These are phyloP conservation scores for Gambusia holbrooki DNA, from an alignment of 2,113 vertebrate species.

Conservation along the genomic window DNA sequence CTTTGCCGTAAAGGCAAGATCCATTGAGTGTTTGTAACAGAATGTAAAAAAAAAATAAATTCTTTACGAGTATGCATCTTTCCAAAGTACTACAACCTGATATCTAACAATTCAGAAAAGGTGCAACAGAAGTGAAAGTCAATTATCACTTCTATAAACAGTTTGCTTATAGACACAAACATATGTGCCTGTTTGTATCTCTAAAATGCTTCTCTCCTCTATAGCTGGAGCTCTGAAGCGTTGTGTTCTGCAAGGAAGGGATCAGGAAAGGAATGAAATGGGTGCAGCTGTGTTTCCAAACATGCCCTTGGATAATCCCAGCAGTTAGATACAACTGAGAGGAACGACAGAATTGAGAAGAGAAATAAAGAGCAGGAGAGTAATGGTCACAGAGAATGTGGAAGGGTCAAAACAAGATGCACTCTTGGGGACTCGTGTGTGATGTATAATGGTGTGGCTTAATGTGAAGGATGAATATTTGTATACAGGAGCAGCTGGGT, in stretches of 20 bases:
- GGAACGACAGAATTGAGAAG: slow-evolving; percentile 19
- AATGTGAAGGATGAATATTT: slow-evolving; percentile 44
- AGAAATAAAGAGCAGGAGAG: not conserved
- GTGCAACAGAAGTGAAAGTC: slow-evolving; percentile 26
- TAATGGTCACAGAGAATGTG: slow-evolving; percentile 16
- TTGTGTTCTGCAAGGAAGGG: slow-evolving; percentile 21
- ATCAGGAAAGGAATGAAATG: not conserved
- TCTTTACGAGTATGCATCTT: not conserved
- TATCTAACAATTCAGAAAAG: slow-evolving; percentile 13
- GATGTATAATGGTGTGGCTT: slow-evolving; percentile 35
- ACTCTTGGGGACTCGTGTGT: slow-evolving; percentile 34
- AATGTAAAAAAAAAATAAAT: too few relatives aligned
- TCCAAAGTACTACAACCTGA: slow-evolving; percentile 22
- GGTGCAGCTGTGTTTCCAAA: slow-evolving; percentile 75
- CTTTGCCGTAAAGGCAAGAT: not conserved
- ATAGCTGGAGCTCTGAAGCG: slow-evolving; percentile 13
- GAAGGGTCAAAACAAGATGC: slow-evolving; percentile 32
- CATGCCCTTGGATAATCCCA: slow-evolving; percentile 68
- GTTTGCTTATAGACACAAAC: not conserved
- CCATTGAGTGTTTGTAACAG: not conserved
- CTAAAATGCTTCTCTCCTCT: slow-evolving; percentile 13
- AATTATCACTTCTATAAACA: slow-evolving; percentile 26
- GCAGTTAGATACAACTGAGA: slow-evolving; percentile 42
- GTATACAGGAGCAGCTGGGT: slow-evolving; percentile 51
- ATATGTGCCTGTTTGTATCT: not conserved